These are phyloP conservation scores for Stomatorhinus ivindoensis DNA, from an alignment of 2,113 vertebrate species.

Conservation along the genomic window DNA sequence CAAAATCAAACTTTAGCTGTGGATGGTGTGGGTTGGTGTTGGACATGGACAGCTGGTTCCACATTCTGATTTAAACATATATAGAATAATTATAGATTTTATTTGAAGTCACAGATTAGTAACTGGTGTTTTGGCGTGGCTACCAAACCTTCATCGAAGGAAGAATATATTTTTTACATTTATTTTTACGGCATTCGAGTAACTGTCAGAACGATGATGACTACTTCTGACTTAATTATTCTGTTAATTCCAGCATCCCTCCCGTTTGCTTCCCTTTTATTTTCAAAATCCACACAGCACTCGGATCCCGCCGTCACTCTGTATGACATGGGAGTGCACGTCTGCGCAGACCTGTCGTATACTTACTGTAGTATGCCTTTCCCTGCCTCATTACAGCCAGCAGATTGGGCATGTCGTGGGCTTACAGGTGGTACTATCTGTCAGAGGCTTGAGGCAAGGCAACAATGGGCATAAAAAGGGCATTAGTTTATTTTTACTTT, in stretches of 20 bases:
- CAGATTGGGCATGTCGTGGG: constrained; percentile 40
- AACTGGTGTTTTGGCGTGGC: neutral
- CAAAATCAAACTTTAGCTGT: constrained; percentile 20
- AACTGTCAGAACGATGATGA: neutral
- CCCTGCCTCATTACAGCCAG: constrained; percentile 56
- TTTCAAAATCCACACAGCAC: constrained; percentile 38
- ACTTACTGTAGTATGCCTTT: constrained; percentile 69
- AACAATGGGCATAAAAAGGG: constrained; percentile 53
- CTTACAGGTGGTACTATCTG: constrained; percentile 57
- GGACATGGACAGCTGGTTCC: neutral
- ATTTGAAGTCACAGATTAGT: neutral
- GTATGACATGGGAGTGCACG: constrained; percentile 38
- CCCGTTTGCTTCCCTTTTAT: neutral
- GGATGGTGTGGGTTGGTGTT: neutral
- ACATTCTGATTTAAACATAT: neutral
- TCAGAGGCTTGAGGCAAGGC: constrained; percentile 51
- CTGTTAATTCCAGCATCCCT: neutral
- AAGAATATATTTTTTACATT: neutral
- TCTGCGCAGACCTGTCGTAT: constrained; percentile 54
- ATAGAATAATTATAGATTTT: neutral
- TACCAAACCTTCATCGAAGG: neutral
- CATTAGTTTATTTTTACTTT: constrained; percentile 13
- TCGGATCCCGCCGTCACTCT: constrained; percentile 55
- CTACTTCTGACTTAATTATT: constrained; percentile 2
- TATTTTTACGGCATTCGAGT: constrained; percentile 3